These are phyloP conservation scores for Sinocyclocheilus maitianheensis DNA, from an alignment of 2,113 vertebrate species.

Conservation along the genomic window DNA sequence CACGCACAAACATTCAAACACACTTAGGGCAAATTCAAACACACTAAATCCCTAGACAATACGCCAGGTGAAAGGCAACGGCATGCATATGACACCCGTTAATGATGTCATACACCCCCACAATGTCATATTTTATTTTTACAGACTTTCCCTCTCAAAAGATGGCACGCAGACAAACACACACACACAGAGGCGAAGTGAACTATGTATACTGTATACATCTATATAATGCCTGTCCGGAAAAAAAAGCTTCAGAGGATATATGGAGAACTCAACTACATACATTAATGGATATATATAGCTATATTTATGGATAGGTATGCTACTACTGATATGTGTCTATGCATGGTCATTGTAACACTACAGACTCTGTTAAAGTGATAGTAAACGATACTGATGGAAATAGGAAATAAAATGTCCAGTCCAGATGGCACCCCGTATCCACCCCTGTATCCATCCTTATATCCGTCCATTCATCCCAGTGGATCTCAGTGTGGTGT, in stretches of 20 bases:
- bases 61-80: constrained; percentile 52
- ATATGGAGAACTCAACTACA: constrained; percentile 37
- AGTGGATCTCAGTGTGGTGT: constrained; percentile 11
- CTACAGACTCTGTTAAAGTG: constrained; percentile 41
- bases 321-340: constrained; percentile 50
- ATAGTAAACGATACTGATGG: constrained; percentile 42
- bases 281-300: constrained; percentile 7
- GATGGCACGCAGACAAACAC: constrained; percentile 21
- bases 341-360: constrained; percentile 40
- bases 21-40: neutral
- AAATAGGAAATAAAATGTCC: constrained; percentile 26
- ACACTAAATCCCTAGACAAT: constrained; percentile 26
- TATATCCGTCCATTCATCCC: neutral
- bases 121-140: constrained; percentile 32
- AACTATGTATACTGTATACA: constrained; percentile 40
- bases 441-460: neutral
- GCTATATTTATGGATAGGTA: constrained; percentile 24
- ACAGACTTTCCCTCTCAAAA: constrained; percentile 11
- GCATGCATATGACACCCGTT: constrained; percentile 51
- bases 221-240: constrained; percentile 46
- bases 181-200: constrained; percentile 15
- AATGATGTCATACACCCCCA: constrained; percentile 51
- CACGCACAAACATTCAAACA: constrained; percentile 30
- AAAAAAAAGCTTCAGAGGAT: constrained; percentile 38
- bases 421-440: neutral